phyloP scores from a whole-genome alignment of 2,888 invertebrate genomes.

The Eulithis testata region DNA sequence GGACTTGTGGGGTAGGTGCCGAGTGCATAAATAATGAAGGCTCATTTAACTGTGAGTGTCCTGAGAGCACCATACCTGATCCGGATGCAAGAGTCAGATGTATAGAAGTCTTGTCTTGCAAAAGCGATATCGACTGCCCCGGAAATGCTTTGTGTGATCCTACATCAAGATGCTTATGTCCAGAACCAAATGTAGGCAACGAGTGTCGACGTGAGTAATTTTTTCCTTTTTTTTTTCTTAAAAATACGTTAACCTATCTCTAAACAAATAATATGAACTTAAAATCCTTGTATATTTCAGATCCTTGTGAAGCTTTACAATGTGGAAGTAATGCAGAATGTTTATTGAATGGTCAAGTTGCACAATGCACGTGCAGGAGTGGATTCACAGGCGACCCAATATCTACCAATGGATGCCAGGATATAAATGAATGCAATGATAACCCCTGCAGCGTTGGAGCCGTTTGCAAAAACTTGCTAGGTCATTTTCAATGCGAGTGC shows the following conservation, averaged over 20 bases:
- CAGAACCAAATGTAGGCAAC: constrained; percentile 95
- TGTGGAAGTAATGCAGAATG: constrained; percentile 96
- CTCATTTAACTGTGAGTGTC: constrained; percentile 91
- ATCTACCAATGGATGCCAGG: constrained; percentile 90
- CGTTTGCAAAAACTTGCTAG: constrained; percentile 94
- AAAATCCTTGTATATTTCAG: constrained; percentile 70
- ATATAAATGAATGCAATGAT: constrained; percentile 93
- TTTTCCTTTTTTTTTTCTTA: neutral
- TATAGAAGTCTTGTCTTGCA: constrained; percentile 92
- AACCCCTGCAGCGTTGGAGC: constrained; percentile 94
- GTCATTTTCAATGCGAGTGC: constrained; percentile 94
- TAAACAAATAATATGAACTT: neutral
- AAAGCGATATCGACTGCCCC: constrained; percentile 91
- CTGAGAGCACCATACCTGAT: constrained; percentile 91
- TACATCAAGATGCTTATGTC: constrained; percentile 92
- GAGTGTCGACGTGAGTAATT: constrained; percentile 94
- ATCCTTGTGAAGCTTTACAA: constrained; percentile 94
- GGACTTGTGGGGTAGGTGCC: constrained; percentile 92
- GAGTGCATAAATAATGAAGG: constrained; percentile 92
- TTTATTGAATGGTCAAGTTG: constrained; percentile 91
- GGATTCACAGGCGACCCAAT: constrained; percentile 91
- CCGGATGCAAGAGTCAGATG: constrained; percentile 93
- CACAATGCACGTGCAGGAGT: constrained; percentile 92
- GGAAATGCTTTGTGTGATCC: constrained; percentile 94
- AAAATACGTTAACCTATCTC: too few relatives aligned